Conservation (phyloP, 64 coral and sea anemone species). For the Pocillopora verrucosa region DNA sequence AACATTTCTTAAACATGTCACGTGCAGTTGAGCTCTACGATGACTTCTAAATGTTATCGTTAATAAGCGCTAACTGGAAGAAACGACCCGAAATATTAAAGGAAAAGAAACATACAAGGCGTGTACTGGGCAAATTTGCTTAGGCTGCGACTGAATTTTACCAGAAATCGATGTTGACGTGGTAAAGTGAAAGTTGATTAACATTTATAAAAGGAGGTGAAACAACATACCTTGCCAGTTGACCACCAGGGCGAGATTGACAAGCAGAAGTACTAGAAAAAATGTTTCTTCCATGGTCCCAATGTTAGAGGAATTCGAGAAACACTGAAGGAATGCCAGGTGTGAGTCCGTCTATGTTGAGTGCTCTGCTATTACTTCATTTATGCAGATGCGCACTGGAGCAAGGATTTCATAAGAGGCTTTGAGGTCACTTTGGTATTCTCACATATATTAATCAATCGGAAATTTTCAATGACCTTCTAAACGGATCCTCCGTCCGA, state of each 20-base stretch:
- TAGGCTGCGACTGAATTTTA: neutral
- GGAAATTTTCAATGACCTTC: conserved; percentile 32
- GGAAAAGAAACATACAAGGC: neutral
- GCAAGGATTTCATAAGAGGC: conserved; percentile 1
- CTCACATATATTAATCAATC: conserved; percentile 44
- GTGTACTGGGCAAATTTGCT: neutral
- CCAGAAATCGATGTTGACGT: neutral
- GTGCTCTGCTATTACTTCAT: neutral
- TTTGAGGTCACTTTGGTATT: conserved; percentile 11
- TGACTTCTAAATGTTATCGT: neutral
- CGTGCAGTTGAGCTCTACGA: neutral
- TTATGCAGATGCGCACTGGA: conserved; percentile 32
- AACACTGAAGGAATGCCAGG: conserved; percentile 11
- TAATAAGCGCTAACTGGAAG: neutral
- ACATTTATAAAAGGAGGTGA: neutral
- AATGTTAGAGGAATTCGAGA: neutral
- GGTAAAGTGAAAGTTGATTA: neutral
- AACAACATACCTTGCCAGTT: conserved; percentile 22
- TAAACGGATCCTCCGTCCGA: neutral
- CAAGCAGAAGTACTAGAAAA: conserved; percentile 9
- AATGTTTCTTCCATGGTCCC: neutral
- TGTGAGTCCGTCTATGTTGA: conserved; percentile 17
- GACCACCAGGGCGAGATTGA: neutral
- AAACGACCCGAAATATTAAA: neutral
- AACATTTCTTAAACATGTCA: neutral